Conservation (phyloP, 2,888 invertebrate species). For the Phortica magna region DNA sequence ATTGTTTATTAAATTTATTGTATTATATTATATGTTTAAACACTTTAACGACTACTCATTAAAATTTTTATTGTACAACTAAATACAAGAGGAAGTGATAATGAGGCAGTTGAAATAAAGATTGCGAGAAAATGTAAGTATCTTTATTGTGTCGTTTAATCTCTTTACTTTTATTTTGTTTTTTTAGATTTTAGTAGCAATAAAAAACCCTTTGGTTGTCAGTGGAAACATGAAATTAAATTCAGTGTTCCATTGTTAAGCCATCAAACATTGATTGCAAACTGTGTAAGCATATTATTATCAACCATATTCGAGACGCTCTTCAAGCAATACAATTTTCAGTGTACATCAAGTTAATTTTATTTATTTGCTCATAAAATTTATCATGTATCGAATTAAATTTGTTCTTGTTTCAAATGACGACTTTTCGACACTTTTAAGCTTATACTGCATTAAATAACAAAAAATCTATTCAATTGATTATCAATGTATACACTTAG, state of each 20-base stretch:
- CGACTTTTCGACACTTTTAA: constrained; percentile 40
- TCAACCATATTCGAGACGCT: background rate
- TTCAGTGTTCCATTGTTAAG: no score
- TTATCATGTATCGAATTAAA: background rate
- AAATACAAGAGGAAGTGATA: constrained; percentile 21
- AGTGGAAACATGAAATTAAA: no score
- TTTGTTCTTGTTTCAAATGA: background rate
- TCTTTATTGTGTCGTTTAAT: constrained; percentile 29
- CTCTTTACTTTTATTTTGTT: constrained; percentile 6
- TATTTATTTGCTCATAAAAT: background rate
- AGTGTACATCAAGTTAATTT: background rate
- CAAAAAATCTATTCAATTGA: constrained; percentile 55
- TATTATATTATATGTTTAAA: no score
- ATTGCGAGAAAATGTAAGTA: background rate
- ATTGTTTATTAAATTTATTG: no score
- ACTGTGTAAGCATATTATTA: no score
- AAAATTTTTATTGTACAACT: constrained; percentile 9
- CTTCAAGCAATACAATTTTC: background rate
- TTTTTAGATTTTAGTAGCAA: constrained; percentile 24
- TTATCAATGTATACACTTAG: constrained; percentile 63
- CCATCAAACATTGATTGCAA: no score
- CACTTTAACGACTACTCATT: constrained; percentile 36
- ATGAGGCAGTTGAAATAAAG: constrained; percentile 22
- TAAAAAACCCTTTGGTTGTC: no score
- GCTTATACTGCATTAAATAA: constrained; percentile 68